phyloP scores from a whole-genome alignment of 2,113 vertebrate species.

The Hyaena hyaena region DNA sequence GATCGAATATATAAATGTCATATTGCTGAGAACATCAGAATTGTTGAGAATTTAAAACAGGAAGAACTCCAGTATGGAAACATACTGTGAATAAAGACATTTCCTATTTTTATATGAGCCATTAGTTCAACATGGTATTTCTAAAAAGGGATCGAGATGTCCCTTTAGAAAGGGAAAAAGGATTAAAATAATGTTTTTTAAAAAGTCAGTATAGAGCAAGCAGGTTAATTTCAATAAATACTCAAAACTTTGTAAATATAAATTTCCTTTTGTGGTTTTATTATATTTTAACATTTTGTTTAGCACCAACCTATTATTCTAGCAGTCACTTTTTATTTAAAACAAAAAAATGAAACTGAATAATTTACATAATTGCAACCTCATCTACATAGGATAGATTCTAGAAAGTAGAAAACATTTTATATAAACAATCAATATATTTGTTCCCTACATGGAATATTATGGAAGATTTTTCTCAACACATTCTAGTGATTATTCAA shows the following conservation, averaged over 20 bases:
- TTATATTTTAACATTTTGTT: neutral
- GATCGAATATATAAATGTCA: constrained; percentile 13
- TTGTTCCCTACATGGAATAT: neutral
- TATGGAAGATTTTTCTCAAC: neutral
- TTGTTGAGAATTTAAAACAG: constrained; percentile 11
- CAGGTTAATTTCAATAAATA: neutral
- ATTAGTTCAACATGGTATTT: neutral
- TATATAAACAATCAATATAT: neutral
- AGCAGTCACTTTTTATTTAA: neutral
- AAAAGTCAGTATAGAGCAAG: neutral
- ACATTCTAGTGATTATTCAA: neutral
- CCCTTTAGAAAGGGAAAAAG: neutral
- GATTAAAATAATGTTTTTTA: neutral
- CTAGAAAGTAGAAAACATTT: constrained; percentile 1
- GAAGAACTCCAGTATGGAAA: neutral
- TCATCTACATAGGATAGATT: neutral
- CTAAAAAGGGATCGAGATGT: neutral
- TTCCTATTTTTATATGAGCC: neutral
- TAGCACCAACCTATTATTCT: neutral
- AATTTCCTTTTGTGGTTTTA: neutral
- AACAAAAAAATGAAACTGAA: neutral
- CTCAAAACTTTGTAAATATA: neutral
- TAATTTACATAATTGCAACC: neutral
- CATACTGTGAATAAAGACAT: neutral
- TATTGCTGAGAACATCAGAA: constrained; percentile 23